Evolutionary conservation across 2,888 invertebrate species (phyloP), one percentile per base, ranked within the genome.

Genomic region (Caenorhabditis macrosperma): DNA sequence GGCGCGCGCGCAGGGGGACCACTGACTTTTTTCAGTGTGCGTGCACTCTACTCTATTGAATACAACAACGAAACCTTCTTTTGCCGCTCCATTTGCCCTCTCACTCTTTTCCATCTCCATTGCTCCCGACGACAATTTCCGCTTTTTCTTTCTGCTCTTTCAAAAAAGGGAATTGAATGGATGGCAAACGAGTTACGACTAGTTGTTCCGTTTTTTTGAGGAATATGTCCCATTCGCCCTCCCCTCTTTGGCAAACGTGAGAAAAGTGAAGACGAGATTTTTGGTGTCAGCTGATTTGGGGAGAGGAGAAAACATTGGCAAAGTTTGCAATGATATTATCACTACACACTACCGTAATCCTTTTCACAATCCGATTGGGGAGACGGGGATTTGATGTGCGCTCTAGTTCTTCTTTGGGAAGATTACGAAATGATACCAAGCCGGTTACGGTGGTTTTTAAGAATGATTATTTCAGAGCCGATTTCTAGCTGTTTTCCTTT

Each of bases 31-130:
- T 54, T 55, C n/a, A 52, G 60, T 66, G 30, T 28, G 28, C 60
- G 74, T 57, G 63, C 72, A 72, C 72, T 72, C 61, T 35, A 33
- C 48, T 63, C 63, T 55, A 64, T 72, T 72, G 48, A 72, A 64
- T 63, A 55, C 52, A 69, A 68, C 60, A 54, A 38, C 55, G 66
- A 66, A 68, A 68, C 61, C 44, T 38, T 72, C 55, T 55, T 24
- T 44, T 50, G 41, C 44, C 33, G 12, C 33, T 33, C 20, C 57
- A 28, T 24, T 52, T n/a, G n/a, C 20, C 52, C 12, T 12, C 50
- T 12, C 12, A n/a, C 22, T 33, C 30, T 52, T 44, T 54, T 71
- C 44, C 44, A 28, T 59, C 52, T 66, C 44, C 46, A 41, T 72
- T 61, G 35, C 50, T 44, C 9, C 17, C 17, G 55, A 52, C 54